These are phyloP conservation scores for Dicycla oo DNA, from an alignment of 2,888 invertebrate species.

Conservation along the genomic window DNA sequence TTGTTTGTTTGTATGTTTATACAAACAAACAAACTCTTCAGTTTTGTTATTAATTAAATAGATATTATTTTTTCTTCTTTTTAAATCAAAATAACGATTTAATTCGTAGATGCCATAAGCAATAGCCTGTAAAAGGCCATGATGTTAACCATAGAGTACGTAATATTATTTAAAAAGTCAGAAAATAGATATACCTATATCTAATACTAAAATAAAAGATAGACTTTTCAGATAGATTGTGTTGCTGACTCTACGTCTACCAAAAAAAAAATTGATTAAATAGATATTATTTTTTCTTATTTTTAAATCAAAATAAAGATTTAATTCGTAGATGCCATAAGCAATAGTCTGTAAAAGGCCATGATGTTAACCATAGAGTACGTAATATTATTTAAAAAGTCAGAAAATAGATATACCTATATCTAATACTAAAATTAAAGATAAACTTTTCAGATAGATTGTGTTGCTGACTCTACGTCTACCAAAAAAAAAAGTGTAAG, in stretches of 20 bases:
- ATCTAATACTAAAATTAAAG: not conserved
- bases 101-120: not conserved
- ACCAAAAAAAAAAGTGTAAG: conserved; percentile 20
- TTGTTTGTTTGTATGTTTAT: too few relatives aligned
- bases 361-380: not conserved
- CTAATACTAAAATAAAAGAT: not conserved
- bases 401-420: not conserved
- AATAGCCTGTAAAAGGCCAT: not conserved
- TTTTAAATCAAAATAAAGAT: too few relatives aligned
- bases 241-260: conserved; percentile 14
- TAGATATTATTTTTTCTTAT: too few relatives aligned
- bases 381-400: not conserved
- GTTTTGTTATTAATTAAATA: too few relatives aligned
- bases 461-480: conserved; percentile 15
- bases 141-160: not conserved
- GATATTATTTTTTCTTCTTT: not conserved
- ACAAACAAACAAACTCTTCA: too few relatives aligned
- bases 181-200: not conserved
- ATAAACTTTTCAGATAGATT: not conserved
- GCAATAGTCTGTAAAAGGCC: not conserved
- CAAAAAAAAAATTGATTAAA: conserved; percentile 19
- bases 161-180: not conserved
- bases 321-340: too few relatives aligned
- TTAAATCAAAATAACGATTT: not conserved
- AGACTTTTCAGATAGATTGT: not conserved